phyloP scores from a whole-genome alignment of 64 coral and sea anemone species.

The Montipora efflorescens region DNA sequence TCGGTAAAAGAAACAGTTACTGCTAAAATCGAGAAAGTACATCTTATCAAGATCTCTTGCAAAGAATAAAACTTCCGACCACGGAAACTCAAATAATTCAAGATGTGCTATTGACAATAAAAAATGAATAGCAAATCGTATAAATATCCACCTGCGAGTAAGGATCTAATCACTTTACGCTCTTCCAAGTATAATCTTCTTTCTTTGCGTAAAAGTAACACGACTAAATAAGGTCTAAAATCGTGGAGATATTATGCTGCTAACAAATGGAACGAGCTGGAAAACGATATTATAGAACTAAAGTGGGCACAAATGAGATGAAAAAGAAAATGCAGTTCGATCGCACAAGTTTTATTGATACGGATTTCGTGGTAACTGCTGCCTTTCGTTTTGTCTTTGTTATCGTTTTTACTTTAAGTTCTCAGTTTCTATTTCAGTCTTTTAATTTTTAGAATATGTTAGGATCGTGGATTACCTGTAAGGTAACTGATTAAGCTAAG shows the following conservation, averaged over 20 bases:
- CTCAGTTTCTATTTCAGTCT: background rate
- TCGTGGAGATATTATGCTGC: constrained; percentile 59
- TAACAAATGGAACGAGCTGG: constrained; percentile 42
- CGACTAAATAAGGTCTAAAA: constrained; percentile 54
- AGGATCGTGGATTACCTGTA: background rate
- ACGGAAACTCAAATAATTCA: constrained; percentile 35
- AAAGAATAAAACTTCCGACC: background rate
- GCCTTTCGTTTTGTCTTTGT: too few relatives aligned
- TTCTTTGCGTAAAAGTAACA: constrained; percentile 41
- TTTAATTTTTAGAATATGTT: too few relatives aligned
- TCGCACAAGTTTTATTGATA: background rate
- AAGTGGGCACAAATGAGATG: background rate
- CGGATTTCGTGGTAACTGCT: background rate
- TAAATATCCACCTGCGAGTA: constrained; percentile 7
- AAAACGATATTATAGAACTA: constrained; percentile 9
- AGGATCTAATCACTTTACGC: constrained; percentile 35
- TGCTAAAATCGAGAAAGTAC: constrained; percentile 42
- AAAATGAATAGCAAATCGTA: constrained; percentile 9
- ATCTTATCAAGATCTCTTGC: constrained; percentile 41
- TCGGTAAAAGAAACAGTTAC: constrained; percentile 12
- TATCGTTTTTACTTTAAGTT: too few relatives aligned
- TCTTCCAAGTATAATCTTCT: constrained; percentile 51
- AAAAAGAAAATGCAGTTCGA: background rate
- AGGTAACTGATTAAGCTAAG: background rate
- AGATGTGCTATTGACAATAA: constrained; percentile 4